Base-by-base conservation (phyloP, 2,888 invertebrate genomes). In the Cataglyphis rosenhaueri region DNA sequence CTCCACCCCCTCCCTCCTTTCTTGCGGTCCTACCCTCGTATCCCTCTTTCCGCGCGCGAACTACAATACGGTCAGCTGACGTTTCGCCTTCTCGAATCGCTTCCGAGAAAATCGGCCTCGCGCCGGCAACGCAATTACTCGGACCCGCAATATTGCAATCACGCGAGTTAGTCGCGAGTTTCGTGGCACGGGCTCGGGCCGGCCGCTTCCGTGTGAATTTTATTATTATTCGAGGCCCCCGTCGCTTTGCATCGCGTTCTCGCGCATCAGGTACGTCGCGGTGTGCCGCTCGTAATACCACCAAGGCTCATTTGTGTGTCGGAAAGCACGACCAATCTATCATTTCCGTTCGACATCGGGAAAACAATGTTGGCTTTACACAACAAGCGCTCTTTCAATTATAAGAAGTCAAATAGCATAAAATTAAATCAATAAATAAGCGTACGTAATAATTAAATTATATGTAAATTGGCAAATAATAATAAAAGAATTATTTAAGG, bases 71-170 rank as follows among this genome's bases (percentile, higher is more conserved):
- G 83, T 83, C 86, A 81, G 86, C 86, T 84, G 84, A 86, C 85
- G 88, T 84, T 86, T 89, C 78, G 89, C 79, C 84, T 86, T 75
- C 82, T 85, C 86, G 85, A 89, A 90, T 86, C 74, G 86, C 74
- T 89, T 89, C 89, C 88, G 81, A 85, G 89, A 89, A 89, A 88
- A 84, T 87, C 86, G 89, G 71, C 83, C 89, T 85, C 85, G 84
- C 88, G 68, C 83, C 85, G 70, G 73, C 81, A 82, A 81, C 78
- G 82, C 83, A 87, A 89, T 88, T 88, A 87, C 87, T 81, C 57
- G 81, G 65, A 66, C 73, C 84, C 82, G 65, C 89, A 70, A 87
- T 86, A 79, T 86, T 85, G 85, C 88, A 84, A 88, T 88, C 88
- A 84, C 85, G 88, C 85, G 86, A 87, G 79, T 81, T 64, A 83